phyloP scores from a whole-genome alignment of 2,797 vertebrate species.

The Cossypha dichroa region DNA sequence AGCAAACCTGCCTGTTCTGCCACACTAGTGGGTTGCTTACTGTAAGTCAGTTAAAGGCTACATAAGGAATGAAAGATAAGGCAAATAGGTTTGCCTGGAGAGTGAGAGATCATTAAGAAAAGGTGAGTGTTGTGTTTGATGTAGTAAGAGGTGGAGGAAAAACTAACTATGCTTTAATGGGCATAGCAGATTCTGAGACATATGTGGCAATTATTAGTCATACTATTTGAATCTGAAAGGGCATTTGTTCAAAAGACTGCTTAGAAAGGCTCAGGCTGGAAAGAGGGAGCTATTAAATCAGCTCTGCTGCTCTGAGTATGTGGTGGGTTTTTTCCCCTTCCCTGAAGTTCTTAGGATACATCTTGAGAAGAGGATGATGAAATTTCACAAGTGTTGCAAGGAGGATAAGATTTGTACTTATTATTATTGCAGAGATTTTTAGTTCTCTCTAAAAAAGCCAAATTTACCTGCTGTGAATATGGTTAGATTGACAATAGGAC shows the following conservation, averaged over 20 bases:
- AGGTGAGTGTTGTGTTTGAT: constrained; percentile 2
- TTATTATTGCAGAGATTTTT: neutral
- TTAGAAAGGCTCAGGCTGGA: neutral
- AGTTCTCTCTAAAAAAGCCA: neutral
- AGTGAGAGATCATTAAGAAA: constrained; percentile 31
- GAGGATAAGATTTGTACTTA: neutral
- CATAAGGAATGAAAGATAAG: constrained; percentile 58
- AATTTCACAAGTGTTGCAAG: neutral
- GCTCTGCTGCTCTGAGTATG: neutral
- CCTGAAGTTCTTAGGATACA: neutral
- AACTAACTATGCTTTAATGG: neutral
- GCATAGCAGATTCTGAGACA: neutral
- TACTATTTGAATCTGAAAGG: constrained; percentile 29
- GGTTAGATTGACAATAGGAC: neutral
- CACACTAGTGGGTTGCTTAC: neutral
- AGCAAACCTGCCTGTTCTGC: neutral
- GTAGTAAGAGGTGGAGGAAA: neutral
- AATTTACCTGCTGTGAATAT: neutral
- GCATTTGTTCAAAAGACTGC: neutral
- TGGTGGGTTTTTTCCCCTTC: neutral
- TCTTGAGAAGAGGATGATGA: neutral
- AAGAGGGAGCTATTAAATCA: constrained; percentile 11
- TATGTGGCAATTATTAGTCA: constrained; percentile 24
- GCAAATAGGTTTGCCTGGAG: constrained; percentile 19
- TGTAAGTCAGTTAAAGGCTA: constrained; percentile 18